Conservation (phyloP, 2,113 vertebrate genomes). For the Hystrix cristata region DNA sequence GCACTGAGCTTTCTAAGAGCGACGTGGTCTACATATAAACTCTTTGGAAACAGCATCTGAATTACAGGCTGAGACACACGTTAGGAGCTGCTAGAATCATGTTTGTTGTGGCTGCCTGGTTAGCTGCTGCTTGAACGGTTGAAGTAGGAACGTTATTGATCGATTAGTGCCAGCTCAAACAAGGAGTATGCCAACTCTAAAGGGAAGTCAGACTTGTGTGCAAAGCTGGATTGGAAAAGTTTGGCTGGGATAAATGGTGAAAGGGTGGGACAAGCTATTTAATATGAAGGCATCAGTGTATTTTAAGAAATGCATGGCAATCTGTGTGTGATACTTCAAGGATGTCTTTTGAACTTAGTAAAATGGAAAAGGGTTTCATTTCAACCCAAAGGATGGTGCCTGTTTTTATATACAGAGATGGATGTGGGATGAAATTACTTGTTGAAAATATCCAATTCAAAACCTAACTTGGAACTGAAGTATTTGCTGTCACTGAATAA, state of each 20-base stretch:
- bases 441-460: background rate
- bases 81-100: slow-evolving; percentile 84
- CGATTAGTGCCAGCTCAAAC: slow-evolving; percentile 85
- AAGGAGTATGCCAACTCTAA: slow-evolving; percentile 54
- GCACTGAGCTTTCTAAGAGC: slow-evolving; percentile 81
- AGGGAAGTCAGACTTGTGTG: slow-evolving; percentile 75
- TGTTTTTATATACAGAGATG: background rate
- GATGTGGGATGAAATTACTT: background rate
- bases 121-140: slow-evolving; percentile 85
- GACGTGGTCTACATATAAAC: slow-evolving; percentile 89
- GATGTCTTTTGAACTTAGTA: background rate
- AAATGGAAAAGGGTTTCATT: background rate
- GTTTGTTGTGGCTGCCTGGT: slow-evolving; percentile 88
- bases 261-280: background rate
- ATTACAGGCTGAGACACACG: slow-evolving; percentile 84
- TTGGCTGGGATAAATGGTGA: background rate
- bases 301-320: background rate
- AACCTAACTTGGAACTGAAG: background rate
- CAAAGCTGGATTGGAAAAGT: slow-evolving; percentile 60
- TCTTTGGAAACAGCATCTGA: slow-evolving; percentile 84
- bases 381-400: background rate
- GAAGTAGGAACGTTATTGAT: slow-evolving; percentile 87
- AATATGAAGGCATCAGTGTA: background rate
- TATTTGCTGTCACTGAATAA: background rate
- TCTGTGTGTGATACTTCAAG: background rate